phyloP scores from a whole-genome alignment of 2,888 invertebrate species.

The Isoperla grammatica region DNA sequence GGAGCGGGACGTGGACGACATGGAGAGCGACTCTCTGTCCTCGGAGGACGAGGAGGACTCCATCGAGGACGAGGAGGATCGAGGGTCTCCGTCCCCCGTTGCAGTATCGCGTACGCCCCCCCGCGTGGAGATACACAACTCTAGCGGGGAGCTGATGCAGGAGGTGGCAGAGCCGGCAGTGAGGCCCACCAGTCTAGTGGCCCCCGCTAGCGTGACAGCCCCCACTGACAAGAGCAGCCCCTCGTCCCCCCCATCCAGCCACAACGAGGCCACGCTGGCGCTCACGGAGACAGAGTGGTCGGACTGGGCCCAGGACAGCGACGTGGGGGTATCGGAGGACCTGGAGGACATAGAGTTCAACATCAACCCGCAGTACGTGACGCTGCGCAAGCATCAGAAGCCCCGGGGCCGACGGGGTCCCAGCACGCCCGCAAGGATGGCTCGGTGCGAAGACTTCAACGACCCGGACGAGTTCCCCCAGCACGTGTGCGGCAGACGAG shows the following conservation, averaged over 20 bases:
- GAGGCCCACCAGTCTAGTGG: conserved; percentile 18
- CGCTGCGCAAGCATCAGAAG: conserved; percentile 37
- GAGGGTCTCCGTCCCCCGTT: conserved; percentile 15
- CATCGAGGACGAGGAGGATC: conserved; percentile 31
- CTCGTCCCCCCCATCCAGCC: conserved; percentile 47
- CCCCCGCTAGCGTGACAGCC: conserved; percentile 35
- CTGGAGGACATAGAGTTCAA: conserved; percentile 58
- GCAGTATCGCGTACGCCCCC: conserved; percentile 48
- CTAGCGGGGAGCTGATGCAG: conserved; percentile 59
- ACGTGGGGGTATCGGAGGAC: conserved; percentile 61
- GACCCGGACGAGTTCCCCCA: conserved; percentile 37
- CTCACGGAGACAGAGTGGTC: conserved; percentile 83
- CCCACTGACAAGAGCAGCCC: conserved; percentile 45
- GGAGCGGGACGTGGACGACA: conserved; percentile 38
- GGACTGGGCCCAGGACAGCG: conserved; percentile 81
- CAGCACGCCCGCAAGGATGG: conserved; percentile 34
- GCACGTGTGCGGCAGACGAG: conserved; percentile 43
- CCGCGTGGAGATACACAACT: conserved; percentile 66
- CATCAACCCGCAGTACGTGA: conserved; percentile 49
- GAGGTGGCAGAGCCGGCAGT: conserved; percentile 36
- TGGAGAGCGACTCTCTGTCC: conserved; percentile 36
- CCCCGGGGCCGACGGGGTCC: conserved; percentile 38
- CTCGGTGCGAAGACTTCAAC: conserved; percentile 43
- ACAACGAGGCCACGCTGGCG: conserved; percentile 58
- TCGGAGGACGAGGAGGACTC: conserved; percentile 27